A percentile compares a stretch with the other conserved stretches of the same genome.
phyloP scores from a whole-genome alignment of 2,888 invertebrate species.

The Craniophora ligustri region DNA sequence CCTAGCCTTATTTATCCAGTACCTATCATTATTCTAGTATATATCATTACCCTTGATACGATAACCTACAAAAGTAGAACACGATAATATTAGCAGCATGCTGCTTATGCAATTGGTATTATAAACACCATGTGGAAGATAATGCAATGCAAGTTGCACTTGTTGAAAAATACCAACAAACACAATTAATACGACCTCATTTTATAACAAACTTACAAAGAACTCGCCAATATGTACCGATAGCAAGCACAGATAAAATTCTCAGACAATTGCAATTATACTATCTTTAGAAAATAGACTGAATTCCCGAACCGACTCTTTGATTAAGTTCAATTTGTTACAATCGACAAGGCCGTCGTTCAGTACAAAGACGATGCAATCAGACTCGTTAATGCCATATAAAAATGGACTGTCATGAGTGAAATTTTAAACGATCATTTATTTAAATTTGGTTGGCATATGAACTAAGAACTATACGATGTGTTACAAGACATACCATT shows the following conservation, averaged over 20 bases:
- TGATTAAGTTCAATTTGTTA: conserved; percentile 55
- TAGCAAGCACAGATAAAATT: conserved; percentile 44
- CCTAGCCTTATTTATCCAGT: too few relatives aligned
- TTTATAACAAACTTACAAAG: conserved; percentile 42
- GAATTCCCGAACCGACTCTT: conserved; percentile 39
- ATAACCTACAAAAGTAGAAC: background rate
- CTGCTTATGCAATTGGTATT: too few relatives aligned
- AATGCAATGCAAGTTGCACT: too few relatives aligned
- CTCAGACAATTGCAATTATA: conserved; percentile 52
- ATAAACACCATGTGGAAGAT: too few relatives aligned
- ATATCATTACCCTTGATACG: too few relatives aligned
- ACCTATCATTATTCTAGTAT: too few relatives aligned
- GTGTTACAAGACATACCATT: too few relatives aligned
- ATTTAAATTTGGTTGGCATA: background rate
- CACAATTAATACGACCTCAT: conserved; percentile 32
- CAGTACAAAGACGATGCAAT: conserved; percentile 36
- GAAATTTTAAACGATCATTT: conserved; percentile 2
- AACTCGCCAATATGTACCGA: conserved; percentile 45
- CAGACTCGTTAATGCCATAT: conserved; percentile 32
- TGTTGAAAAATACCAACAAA: background rate
- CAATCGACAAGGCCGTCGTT: conserved; percentile 30
- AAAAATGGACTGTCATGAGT: conserved; percentile 19
- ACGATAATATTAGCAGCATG: too few relatives aligned
- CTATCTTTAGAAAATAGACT: conserved; percentile 35
- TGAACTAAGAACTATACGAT: too few relatives aligned